A percentile compares a stretch with the other conserved stretches of the same genome.
Conservation (phyloP, 2,888 invertebrate species). For the Empis livida region DNA sequence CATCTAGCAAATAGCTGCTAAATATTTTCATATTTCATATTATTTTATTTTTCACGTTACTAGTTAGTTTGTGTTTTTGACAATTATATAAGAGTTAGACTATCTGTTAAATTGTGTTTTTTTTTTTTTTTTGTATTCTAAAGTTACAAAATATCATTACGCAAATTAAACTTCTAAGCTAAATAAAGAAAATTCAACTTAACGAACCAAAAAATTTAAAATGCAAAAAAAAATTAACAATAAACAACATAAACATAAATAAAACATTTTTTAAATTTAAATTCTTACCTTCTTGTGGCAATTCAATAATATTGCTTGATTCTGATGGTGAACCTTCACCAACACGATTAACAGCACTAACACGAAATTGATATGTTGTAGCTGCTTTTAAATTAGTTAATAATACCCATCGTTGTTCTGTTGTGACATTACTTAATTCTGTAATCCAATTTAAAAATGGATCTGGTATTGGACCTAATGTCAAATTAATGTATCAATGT, state of each 20-base stretch:
- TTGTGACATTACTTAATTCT: slow-evolving; percentile 72
- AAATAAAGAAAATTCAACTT: neutral
- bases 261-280: slow-evolving; percentile 8
- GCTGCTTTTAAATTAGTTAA: slow-evolving; percentile 84
- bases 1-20: too few species aligned
- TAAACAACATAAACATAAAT: slow-evolving; percentile 9
- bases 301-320: slow-evolving; percentile 74
- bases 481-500: too few species aligned
- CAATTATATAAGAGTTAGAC: too few species aligned
- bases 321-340: slow-evolving; percentile 88
- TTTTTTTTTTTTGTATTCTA: too few species aligned
- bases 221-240: slow-evolving; percentile 10
- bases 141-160: neutral
- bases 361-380: slow-evolving; percentile 89
- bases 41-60: too few species aligned
- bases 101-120: too few species aligned
- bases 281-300: slow-evolving; percentile 88
- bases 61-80: too few species aligned
- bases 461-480: slow-evolving; percentile 64
- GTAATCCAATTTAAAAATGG: slow-evolving; percentile 80
- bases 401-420: slow-evolving; percentile 63
- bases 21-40: too few species aligned
- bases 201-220: slow-evolving; percentile 1
- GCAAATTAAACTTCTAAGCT: neutral
- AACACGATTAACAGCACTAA: slow-evolving; percentile 92